Percentiles rank a stretch among this genome's conserved stretches.
Evolutionary conservation across 2,888 invertebrate species (phyloP).

Genomic region (Atethmia centrago): DNA sequence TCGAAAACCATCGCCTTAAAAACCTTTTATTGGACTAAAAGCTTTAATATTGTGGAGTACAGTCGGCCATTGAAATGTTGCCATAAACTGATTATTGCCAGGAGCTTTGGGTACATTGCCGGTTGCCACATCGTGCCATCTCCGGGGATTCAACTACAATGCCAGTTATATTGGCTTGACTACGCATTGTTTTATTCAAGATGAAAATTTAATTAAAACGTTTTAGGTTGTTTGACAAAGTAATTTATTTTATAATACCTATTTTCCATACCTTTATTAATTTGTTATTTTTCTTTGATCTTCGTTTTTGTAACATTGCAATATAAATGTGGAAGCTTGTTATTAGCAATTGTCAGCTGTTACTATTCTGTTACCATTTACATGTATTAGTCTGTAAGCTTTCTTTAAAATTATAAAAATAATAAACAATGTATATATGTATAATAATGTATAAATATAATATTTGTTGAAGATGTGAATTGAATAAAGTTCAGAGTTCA

Average conservation of each 20-base stretch:
- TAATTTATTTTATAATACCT: slow-evolving; percentile 2
- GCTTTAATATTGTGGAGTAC: slow-evolving; percentile 57
- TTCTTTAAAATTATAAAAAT: too few species aligned
- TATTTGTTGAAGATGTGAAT: too few species aligned
- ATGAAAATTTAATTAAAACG: slow-evolving; percentile 23
- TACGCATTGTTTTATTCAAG: slow-evolving; percentile 24
- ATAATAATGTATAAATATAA: too few species aligned
- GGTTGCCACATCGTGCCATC: slow-evolving; percentile 39
- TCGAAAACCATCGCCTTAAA: slow-evolving; percentile 34
- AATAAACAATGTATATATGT: too few species aligned
- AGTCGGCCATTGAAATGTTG: slow-evolving; percentile 51
- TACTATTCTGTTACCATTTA: too few species aligned
- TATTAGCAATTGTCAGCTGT: too few species aligned
- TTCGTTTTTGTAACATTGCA: too few species aligned
- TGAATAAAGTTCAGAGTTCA: too few species aligned
- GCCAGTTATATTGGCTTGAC: slow-evolving; percentile 37
- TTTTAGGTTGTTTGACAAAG: neutral
- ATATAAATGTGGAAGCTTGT: too few species aligned
- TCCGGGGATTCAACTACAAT: slow-evolving; percentile 43
- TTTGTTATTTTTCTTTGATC: too few species aligned
- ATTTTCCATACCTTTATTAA: too few species aligned
- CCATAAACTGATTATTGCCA: slow-evolving; percentile 66
- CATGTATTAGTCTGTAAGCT: too few species aligned
- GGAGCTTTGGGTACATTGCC: slow-evolving; percentile 46
- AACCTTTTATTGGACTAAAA: slow-evolving; percentile 57